Evolutionary conservation across 2,888 invertebrate species (phyloP), one percentile per base, ranked within the genome.

Genomic region (Agrotis exclamationis): DNA sequence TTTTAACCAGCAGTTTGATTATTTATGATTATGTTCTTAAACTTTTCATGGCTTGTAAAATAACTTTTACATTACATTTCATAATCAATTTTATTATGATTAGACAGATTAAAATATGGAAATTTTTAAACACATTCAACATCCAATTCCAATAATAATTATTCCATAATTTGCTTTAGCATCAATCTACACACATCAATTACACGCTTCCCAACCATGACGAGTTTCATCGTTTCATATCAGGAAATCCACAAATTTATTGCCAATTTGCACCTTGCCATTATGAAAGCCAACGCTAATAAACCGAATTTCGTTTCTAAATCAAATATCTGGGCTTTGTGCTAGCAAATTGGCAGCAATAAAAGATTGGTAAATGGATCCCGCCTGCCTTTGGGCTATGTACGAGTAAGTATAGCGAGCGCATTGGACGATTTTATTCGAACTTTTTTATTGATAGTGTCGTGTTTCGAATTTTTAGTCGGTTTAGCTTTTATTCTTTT

Each of bases 311-410:
- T 81, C 83, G 75, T 80, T 87, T 82, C 87, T 86, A 86, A 88
- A 88, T 88, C 88, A 87, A 87, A 88, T 88, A 85, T 82, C 75
- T 5, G 84, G 73, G 80, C 83, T 88, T 85, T 86, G 84, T 84
- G 75, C 68, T 50, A 73, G 54, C 58, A 76, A 84, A 81, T 84
- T 84, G 82, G 79, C 9, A 62, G 77, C 75, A 83, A 85, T 85
- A 86, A 84, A 87, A 83, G 70, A 76, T 77, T 74, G 73, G 76
- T 74, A 82, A 85, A 74, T 83, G 77, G 74, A 84, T 75, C 76
- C 39, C 60, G 64, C 33, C 24, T 62, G 72, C 66, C 84, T 79
- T 57, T 53, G 44, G 76, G 83, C 79, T 28, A 63, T 56, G 63
- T n/a, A n/a, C n/a, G n/a, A n/a, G n/a, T 66, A 64, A 66, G 74